Conservation (phyloP, 2,797 vertebrate species). For the Takifugu ocellatus region DNA sequence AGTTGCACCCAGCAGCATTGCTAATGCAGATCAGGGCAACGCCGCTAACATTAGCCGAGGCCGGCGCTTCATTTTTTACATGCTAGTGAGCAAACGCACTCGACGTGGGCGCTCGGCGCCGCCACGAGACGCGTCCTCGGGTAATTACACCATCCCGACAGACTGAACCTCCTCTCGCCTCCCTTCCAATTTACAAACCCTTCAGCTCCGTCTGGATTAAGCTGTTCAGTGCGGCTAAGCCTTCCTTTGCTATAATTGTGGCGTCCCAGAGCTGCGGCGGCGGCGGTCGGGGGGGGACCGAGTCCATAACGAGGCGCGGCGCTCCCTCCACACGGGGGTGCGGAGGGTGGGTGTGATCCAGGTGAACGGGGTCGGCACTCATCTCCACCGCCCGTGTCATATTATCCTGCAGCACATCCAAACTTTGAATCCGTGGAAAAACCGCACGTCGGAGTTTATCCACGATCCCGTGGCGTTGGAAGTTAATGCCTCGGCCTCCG, state of each 20-base stretch:
- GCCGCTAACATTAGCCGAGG: too few species aligned
- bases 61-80: neutral
- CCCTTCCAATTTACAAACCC: slow-evolving; percentile 1
- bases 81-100: neutral
- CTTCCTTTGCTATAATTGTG: slow-evolving; percentile 25
- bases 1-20: too few species aligned
- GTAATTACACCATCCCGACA: neutral
- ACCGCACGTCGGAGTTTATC: slow-evolving; percentile 13
- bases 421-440: neutral
- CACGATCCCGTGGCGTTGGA: slow-evolving; percentile 37
- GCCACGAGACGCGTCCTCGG: neutral
- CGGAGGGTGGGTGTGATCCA: too few species aligned
- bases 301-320: too few species aligned
- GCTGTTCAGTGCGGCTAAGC: slow-evolving; percentile 25
- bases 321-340: too few species aligned
- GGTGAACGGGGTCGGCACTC: too few species aligned
- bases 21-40: too few species aligned
- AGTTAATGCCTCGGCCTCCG: slow-evolving; percentile 35
- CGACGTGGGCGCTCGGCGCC: neutral
- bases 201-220: slow-evolving; percentile 35
- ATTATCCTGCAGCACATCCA: too few species aligned
- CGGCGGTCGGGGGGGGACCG: neutral
- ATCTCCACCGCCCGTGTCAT: too few species aligned
- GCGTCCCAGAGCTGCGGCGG: slow-evolving; percentile 19
- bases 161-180: neutral